Base-by-base conservation (phyloP, 2,113 vertebrate genomes). In the Chascanopsetta lugubris region DNA sequence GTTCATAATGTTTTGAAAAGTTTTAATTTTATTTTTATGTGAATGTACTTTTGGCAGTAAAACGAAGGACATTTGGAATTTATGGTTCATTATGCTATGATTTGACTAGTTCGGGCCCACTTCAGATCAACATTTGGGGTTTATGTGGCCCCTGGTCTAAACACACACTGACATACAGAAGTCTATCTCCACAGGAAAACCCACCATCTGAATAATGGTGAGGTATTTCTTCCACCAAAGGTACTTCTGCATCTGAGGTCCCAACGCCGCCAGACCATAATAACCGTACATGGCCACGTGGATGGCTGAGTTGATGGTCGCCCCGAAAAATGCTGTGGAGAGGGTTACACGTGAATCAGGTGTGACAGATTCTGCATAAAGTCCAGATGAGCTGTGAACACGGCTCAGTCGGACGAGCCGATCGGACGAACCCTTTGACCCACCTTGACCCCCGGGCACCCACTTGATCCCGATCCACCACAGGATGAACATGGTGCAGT, bases 381-480 rank as follows among this genome's bases (percentile, higher is more conserved):
- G 2, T 15, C 17, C 40, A 7, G 18, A 7, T 3, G 18, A 42
- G 10, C 7, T n/a, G 17, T 6, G 11, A 25, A 6, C 9, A 13
- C 17, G 40, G 7, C 34, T 34, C 2, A 2, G 11, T 36, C 12
- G 8, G 26, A 34, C 5, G 0, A 26, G 6, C 30, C 50, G 5
- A 26, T 20, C 34, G 18, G 5, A n/a, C 11, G n/a, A 6, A 7
- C 17, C 27, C 20, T 13, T 42, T 34, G 15, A 90, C 94, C 95
- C 77, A 99, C 97, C 94, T 90, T 99, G 97, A 88, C 97, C 97
- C 25, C 97, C 97, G 22, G 97, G 95, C 27, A 99, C 97, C 97
- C 97, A 99, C 60, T 98, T 99, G 83, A 99, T 97, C 75, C 97
- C 97, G 70, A 99, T 96, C 97, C 97, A 99, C 97, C 97, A 99